These are phyloP conservation scores for Thereuonema tuberculata DNA, from an alignment of 1,140 invertebrate species.

Conservation along the genomic window DNA sequence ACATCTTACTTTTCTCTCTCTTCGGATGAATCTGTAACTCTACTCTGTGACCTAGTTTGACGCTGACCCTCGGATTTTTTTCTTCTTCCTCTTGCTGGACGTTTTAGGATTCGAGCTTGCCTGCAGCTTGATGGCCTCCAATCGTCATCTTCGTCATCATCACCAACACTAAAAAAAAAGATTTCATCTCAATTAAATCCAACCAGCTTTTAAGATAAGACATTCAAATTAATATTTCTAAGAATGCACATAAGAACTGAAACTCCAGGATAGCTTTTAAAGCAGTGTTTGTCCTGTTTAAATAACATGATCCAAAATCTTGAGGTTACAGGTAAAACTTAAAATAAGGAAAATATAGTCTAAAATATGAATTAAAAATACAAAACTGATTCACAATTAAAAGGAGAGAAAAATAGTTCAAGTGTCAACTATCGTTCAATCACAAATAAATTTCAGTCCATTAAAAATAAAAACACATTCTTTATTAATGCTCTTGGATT, in stretches of 20 bases:
- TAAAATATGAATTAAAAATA: no score
- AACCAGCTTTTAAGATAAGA: neutral
- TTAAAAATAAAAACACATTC: no score
- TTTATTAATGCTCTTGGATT: no score
- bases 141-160: constrained; percentile 12
- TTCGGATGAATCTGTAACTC: neutral
- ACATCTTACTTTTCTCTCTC: neutral
- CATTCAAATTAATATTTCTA: neutral
- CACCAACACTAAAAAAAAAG: constrained; percentile 2
- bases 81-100: neutral
- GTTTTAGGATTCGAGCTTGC: neutral
- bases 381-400: no score
- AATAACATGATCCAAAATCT: neutral
- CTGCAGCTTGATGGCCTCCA: constrained; percentile 6
- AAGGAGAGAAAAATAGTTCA: no score
- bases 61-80: neutral
- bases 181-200: neutral
- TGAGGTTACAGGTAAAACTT: no score
- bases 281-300: neutral
- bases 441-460: no score
- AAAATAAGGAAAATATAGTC: no score
- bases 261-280: neutral
- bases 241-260: neutral
- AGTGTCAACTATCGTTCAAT: no score
- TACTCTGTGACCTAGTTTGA: neutral